These are phyloP conservation scores for Gasteruption jaculator DNA, from an alignment of 2,888 invertebrate genomes.

Conservation along the genomic window DNA sequence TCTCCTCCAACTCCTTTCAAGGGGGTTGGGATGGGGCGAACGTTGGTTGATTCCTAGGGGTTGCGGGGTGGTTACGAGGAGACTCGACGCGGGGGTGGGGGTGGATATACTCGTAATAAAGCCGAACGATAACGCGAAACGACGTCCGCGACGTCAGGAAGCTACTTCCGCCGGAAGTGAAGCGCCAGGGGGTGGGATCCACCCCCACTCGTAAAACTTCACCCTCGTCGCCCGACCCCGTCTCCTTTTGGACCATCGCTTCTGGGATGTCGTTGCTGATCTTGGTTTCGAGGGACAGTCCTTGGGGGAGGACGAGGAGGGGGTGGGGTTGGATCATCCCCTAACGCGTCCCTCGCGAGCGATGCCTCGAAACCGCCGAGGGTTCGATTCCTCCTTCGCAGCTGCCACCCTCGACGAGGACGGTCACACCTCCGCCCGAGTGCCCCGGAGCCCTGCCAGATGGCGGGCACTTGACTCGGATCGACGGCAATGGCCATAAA, in stretches of 20 bases:
- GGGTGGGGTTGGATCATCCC: too few species aligned
- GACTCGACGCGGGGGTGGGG: too few species aligned
- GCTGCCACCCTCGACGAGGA: too few species aligned
- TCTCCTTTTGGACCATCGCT: constrained; percentile 9
- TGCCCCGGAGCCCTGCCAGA: too few species aligned
- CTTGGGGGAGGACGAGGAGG: background rate
- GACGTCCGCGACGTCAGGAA: constrained; percentile 30
- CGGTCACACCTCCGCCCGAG: too few species aligned
- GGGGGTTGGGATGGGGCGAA: constrained; percentile 23
- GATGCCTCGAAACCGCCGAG: constrained; percentile 35
- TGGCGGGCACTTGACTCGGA: too few species aligned
- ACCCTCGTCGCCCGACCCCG: constrained; percentile 16
- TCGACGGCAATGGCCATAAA: too few species aligned
- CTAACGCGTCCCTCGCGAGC: constrained; percentile 40
- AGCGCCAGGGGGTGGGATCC: constrained; percentile 11
- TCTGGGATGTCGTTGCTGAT: constrained; percentile 15
- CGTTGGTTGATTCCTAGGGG: too few species aligned
- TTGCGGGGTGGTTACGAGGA: too few species aligned
- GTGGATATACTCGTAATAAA: too few species aligned
- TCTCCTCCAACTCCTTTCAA: constrained; percentile 7
- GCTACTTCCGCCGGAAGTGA: constrained; percentile 18
- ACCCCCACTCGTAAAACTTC: constrained; percentile 3
- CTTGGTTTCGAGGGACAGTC: too few species aligned
- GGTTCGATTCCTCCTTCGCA: too few species aligned
- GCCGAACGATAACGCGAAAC: constrained; percentile 37